These are phyloP conservation scores for Drosophila melanica DNA, from an alignment of 1,140 invertebrate genomes.

Conservation along the genomic window DNA sequence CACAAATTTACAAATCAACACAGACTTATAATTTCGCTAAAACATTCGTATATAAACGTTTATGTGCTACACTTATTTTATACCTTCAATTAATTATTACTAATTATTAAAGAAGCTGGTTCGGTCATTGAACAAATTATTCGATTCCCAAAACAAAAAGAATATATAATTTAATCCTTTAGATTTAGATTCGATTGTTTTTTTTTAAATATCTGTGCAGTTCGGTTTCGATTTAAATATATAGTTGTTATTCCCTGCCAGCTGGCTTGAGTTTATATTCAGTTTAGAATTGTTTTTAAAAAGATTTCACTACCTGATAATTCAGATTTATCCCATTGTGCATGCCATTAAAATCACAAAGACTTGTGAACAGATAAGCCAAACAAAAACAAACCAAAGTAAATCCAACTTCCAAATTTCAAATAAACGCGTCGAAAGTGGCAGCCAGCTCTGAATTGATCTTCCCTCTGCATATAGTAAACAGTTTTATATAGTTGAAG, in stretches of 20 bases:
- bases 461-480: conserved; percentile 13
- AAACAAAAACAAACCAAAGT: conserved; percentile 54
- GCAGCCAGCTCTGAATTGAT: conserved; percentile 22
- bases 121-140: too few relatives aligned
- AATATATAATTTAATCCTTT: too few relatives aligned
- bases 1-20: conserved; percentile 37
- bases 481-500: conserved; percentile 7
- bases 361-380: conserved; percentile 53
- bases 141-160: too few relatives aligned
- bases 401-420: conserved; percentile 49
- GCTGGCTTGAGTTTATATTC: not conserved
- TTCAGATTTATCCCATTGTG: conserved; percentile 39
- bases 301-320: conserved; percentile 5
- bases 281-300: not conserved
- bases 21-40: conserved; percentile 13
- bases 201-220: too few relatives aligned
- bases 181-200: too few relatives aligned
- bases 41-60: not conserved
- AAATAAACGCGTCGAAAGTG: conserved; percentile 59
- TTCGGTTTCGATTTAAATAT: too few relatives aligned
- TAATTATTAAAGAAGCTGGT: too few relatives aligned
- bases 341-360: conserved; percentile 44
- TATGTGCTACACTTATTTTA: not conserved
- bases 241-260: too few relatives aligned
- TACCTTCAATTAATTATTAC: not conserved